phyloP scores from a whole-genome alignment of 2,888 invertebrate genomes.

The Melanchra persicariae region DNA sequence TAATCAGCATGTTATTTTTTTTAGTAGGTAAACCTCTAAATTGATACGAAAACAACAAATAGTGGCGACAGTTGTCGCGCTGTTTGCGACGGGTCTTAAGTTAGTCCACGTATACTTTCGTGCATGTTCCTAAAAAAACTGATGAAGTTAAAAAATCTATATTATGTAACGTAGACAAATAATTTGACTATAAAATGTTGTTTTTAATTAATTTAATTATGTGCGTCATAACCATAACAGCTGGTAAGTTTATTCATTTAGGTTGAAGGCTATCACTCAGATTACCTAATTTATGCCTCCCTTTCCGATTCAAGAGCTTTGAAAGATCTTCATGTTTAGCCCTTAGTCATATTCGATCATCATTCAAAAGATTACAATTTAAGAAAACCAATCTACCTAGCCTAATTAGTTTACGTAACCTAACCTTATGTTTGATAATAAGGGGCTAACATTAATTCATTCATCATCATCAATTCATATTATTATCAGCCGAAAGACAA shows the following conservation, averaged over 20 bases:
- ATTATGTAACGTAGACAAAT: conserved; percentile 26
- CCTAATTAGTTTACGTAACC: neutral
- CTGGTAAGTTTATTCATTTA: conserved; percentile 34
- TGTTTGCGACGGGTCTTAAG: conserved; percentile 8
- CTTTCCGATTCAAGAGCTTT: neutral
- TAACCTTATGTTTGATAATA: neutral
- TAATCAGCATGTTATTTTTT: too few species aligned
- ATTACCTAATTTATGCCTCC: neutral
- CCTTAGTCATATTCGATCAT: neutral
- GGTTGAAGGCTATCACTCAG: too few species aligned
- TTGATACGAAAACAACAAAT: neutral
- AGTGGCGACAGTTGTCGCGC: neutral
- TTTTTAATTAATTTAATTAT: conserved; percentile 40
- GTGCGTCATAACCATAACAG: conserved; percentile 20
- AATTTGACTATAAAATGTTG: conserved; percentile 31
- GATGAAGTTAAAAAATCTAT: conserved; percentile 11
- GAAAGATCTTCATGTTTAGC: neutral
- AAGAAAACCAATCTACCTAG: neutral
- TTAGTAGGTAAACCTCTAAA: neutral
- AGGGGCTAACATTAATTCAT: too few species aligned
- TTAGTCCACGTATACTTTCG: conserved; percentile 12
- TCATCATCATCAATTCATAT: too few species aligned
- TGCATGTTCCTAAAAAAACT: neutral
- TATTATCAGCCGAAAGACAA: too few species aligned
- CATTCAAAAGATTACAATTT: neutral